Conservation (phyloP, 1,140 invertebrate genomes). For the Glossosoma conforme region DNA sequence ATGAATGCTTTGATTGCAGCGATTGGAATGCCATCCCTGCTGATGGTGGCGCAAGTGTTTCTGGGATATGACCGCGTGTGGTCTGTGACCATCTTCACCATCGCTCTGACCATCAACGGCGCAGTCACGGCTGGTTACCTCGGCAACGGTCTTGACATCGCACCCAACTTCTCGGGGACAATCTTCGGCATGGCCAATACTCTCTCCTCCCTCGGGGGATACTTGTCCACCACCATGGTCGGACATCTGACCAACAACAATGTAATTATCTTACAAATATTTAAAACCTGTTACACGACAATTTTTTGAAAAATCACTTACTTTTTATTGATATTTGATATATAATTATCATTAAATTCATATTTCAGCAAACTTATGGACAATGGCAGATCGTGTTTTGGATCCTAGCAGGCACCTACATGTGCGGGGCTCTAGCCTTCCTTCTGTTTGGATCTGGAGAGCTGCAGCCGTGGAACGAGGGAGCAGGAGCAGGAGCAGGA, state of each 20-base stretch:
- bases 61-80: constrained; percentile 61
- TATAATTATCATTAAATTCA: not conserved
- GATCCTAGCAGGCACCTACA: constrained; percentile 69
- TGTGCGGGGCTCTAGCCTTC: constrained; percentile 64
- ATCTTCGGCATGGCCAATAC: constrained; percentile 90
- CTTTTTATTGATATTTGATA: not conserved
- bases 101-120: constrained; percentile 75
- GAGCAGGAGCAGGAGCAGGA: constrained; percentile 10
- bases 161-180: constrained; percentile 83
- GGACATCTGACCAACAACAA: constrained; percentile 72
- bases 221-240: constrained; percentile 79
- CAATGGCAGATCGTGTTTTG: constrained; percentile 85
- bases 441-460: constrained; percentile 65
- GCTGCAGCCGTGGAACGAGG: constrained; percentile 62
- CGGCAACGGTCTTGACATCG: constrained; percentile 84
- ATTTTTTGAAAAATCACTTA: not conserved
- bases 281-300: not conserved
- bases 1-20: constrained; percentile 48
- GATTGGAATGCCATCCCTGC: constrained; percentile 54
- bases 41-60: constrained; percentile 68
- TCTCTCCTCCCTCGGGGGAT: constrained; percentile 82
- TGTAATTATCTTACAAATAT: constrained; percentile 44
- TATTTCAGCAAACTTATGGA: constrained; percentile 61
- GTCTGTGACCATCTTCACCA: constrained; percentile 70
- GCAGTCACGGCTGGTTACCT: constrained; percentile 82